Conservation (phyloP, 2,888 invertebrate species). For the Zaprionus lineosus region DNA sequence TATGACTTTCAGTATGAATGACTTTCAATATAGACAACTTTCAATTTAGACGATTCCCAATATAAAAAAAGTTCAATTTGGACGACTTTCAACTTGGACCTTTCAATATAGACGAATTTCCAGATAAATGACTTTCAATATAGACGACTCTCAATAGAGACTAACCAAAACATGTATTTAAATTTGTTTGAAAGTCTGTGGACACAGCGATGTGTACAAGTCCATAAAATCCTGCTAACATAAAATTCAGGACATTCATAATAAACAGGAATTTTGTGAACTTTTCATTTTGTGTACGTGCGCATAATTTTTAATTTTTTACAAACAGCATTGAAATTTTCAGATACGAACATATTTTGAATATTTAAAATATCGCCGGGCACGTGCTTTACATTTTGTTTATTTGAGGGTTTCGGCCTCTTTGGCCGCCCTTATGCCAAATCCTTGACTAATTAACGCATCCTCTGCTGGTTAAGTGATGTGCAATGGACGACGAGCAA, state of each 20-base stretch:
- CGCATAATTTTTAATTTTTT: slow-evolving; percentile 43
- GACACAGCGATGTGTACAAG: slow-evolving; percentile 7
- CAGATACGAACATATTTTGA: slow-evolving; percentile 32
- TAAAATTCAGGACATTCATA: slow-evolving; percentile 7
- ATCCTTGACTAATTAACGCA: slow-evolving; percentile 72
- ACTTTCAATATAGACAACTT: no score
- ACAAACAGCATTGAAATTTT: slow-evolving; percentile 19
- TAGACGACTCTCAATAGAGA: no score
- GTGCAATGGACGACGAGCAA: no score
- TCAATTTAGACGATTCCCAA: no score
- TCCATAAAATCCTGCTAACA: slow-evolving; percentile 18
- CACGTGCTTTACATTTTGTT: slow-evolving; percentile 51
- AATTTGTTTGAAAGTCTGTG: no score
- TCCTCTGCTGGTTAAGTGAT: no score
- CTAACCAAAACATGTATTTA: no score
- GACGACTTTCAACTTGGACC: no score
- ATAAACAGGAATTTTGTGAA: slow-evolving; percentile 32
- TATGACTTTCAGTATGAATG: no score
- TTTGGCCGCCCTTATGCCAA: slow-evolving; percentile 27
- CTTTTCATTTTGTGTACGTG: slow-evolving; percentile 50
- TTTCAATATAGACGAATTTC: no score
- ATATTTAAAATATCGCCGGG: slow-evolving; percentile 52
- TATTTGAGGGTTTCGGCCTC: slow-evolving; percentile 16
- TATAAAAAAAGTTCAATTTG: no score
- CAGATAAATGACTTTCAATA: no score